Evolutionary conservation across 2,797 vertebrate genomes (phyloP), one percentile per base, ranked within the genome.

Genomic region (Ptychadena robeensis): DNA sequence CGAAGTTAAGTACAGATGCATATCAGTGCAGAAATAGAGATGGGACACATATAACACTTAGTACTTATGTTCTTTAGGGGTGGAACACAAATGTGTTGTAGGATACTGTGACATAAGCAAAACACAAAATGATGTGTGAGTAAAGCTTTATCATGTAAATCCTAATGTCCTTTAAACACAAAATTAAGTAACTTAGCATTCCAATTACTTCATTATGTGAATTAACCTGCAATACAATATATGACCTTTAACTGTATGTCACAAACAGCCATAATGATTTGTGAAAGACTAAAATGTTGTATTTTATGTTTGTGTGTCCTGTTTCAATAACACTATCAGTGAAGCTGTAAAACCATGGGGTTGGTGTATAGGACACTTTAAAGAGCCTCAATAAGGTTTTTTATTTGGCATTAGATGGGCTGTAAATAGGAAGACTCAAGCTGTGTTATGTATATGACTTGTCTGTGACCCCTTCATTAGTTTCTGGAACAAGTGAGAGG

Each of bases 361-460:
- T 30, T 32, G 65, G 53, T 68, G n/a, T 67, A 78, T 34, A 53
- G 64, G 38, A 22, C 44, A 35, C 32, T 68, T 38, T 57, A 68
- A 34, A 79, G n/a, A 68, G 40, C 31, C 30, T 69, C 65, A 68
- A 66, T 66, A 69, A 69, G 76, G 44, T 57, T 79, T 79, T n/a
- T 69, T 79, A 79, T 79, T 79, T 79, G 76, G 40, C 76, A 68
- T 79, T 68, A 59, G 65, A 79, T 79, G 65, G 25, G 65, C 76
- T 59, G 65, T 79, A 79, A 79, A 79, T 68, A 32, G 76, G 28
- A 79, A 79, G 44, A n/a, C 31, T 15, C 76, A 68, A 68, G 40
- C 76, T 79, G 76, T 79, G 76, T 79, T 79, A 79, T 79, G 65
- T 79, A 59, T 79, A 79, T 79, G 76, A 79, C 76, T 79, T 79